Evolutionary conservation across 2,888 invertebrate species (phyloP).

Genomic region (Achlya flavicornis): DNA sequence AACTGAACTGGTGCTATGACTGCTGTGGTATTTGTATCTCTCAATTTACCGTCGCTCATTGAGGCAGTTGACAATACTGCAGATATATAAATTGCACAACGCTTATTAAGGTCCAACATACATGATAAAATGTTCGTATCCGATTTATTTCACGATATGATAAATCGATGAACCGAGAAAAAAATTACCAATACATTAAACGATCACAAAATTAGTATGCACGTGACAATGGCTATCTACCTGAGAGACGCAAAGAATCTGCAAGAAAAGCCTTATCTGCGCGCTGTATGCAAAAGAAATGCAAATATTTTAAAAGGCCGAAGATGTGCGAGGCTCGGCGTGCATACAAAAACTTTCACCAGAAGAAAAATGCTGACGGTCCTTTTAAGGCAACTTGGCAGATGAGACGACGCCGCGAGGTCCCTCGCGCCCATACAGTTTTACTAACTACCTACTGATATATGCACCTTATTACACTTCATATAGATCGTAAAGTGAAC

Average conservation of each 20-base stretch:
- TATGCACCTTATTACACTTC: constrained; percentile 51
- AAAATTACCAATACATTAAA: constrained; percentile 6
- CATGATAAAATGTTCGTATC: background rate
- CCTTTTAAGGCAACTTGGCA: constrained; percentile 70
- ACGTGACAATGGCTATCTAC: constrained; percentile 28
- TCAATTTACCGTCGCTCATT: constrained; percentile 1
- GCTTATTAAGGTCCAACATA: background rate
- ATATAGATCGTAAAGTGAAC: constrained; percentile 35
- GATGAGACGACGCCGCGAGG: constrained; percentile 49
- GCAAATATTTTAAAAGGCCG: constrained; percentile 72
- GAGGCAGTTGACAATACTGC: background rate
- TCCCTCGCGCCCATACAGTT: constrained; percentile 29
- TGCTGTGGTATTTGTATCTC: background rate
- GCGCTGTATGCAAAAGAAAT: constrained; percentile 65
- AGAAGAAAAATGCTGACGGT: constrained; percentile 65
- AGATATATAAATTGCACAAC: background rate
- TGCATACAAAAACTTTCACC: constrained; percentile 76
- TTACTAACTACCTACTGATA: constrained; percentile 37
- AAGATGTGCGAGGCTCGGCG: constrained; percentile 55
- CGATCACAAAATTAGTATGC: constrained; percentile 32
- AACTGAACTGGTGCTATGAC: background rate
- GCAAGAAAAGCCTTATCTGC: constrained; percentile 47
- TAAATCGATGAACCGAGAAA: constrained; percentile 12
- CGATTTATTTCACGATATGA: background rate
- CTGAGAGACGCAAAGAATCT: constrained; percentile 45